Conservation (phyloP, 2,797 vertebrate genomes). For the Danio jaintianensis region DNA sequence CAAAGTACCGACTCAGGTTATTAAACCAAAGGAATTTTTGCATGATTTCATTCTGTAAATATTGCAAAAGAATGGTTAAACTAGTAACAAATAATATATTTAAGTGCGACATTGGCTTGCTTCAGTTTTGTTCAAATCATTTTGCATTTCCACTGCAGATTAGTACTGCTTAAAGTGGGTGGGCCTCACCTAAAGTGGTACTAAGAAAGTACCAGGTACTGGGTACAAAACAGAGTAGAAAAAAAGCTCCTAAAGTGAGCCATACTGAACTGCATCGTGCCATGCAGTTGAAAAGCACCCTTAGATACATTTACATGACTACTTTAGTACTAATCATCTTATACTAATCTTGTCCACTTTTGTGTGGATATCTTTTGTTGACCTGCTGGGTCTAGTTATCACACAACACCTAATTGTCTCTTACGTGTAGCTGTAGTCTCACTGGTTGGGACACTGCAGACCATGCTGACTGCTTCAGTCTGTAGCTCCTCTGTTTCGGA, state of each 20-base stretch:
- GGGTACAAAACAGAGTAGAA: no score
- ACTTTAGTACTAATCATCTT: not conserved
- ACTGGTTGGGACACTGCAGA: slow-evolving; percentile 80
- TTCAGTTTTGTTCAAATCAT: no score
- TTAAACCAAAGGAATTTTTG: not conserved
- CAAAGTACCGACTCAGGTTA: slow-evolving; percentile 6
- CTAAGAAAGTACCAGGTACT: no score
- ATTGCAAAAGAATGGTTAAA: slow-evolving; percentile 49
- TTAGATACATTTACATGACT: not conserved
- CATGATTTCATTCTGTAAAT: not conserved
- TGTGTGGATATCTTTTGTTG: not conserved
- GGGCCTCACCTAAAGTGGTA: no score
- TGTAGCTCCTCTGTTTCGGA: slow-evolving; percentile 86
- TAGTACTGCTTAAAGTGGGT: no score
- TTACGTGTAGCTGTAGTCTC: slow-evolving; percentile 86
- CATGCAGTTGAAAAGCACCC: no score
- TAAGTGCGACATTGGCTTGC: no score
- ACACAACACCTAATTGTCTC: slow-evolving; percentile 58
- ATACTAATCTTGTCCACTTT: not conserved
- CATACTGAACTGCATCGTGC: no score
- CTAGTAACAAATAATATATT: not conserved
- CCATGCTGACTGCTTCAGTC: slow-evolving; percentile 81
- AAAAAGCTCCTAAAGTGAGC: no score
- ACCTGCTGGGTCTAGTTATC: no score
- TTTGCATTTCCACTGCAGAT: no score